Conservation (phyloP, 2,797 vertebrate species). For the Notoglanidium macrostoma region DNA sequence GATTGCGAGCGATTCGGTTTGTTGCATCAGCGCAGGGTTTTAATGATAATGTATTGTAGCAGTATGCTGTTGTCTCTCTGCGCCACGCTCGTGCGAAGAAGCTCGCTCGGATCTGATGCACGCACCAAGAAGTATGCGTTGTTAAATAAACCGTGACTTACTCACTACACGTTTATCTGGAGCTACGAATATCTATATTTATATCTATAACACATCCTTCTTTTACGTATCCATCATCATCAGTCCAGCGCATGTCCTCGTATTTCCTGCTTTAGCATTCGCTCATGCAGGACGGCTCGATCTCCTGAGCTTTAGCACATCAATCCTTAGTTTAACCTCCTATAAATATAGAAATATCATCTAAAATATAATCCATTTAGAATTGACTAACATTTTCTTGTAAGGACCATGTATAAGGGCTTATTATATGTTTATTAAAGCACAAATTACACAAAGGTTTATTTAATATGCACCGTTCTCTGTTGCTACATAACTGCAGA, state of each 20-base stretch:
- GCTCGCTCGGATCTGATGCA: not conserved
- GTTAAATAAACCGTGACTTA: slow-evolving; percentile 19
- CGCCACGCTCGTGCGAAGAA: not conserved
- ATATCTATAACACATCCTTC: not conserved
- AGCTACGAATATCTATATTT: slow-evolving; percentile 43
- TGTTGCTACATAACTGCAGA: not conserved
- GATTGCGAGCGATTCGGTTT: slow-evolving; percentile 21
- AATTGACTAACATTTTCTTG: not conserved
- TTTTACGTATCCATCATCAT: slow-evolving; percentile 40
- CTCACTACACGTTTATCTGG: slow-evolving; percentile 12
- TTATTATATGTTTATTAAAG: not conserved
- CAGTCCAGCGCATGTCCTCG: slow-evolving; percentile 30
- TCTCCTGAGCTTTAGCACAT: slow-evolving; percentile 41
- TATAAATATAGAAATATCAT: not conserved
- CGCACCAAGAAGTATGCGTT: not conserved
- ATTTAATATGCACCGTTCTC: not conserved
- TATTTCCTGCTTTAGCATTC: slow-evolving; percentile 38
- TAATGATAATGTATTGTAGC: slow-evolving; percentile 36
- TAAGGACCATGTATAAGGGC: not conserved
- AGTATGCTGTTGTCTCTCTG: slow-evolving; percentile 4
- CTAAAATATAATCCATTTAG: no score
- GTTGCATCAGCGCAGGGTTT: slow-evolving; percentile 9
- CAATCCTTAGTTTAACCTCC: not conserved
- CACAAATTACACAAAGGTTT: not conserved
- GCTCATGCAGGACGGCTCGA: slow-evolving; percentile 26